Percentiles rank a stretch among this genome's conserved stretches.
Conservation (phyloP, 1,140 invertebrate species). For the Drosophila funebris region DNA sequence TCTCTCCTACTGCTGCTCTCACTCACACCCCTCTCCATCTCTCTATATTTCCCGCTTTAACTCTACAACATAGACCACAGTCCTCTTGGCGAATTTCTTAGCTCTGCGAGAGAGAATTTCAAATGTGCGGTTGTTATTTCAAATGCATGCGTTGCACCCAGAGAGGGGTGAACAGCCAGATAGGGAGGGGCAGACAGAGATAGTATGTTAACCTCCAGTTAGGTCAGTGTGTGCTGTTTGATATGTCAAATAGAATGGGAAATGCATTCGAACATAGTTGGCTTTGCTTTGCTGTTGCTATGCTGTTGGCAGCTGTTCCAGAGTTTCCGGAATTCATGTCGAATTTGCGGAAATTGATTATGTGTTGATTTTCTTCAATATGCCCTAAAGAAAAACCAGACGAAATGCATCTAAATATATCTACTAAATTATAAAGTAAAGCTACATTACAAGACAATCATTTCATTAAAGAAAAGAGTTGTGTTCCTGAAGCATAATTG, state of each 20-base stretch:
- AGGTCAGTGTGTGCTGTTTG: not conserved
- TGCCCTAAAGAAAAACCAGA: too few relatives aligned
- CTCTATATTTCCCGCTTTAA: not conserved
- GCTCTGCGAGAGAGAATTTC: conserved; percentile 29
- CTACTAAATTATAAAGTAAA: too few relatives aligned
- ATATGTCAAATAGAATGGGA: conserved; percentile 16
- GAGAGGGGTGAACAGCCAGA: not conserved
- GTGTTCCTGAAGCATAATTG: too few relatives aligned
- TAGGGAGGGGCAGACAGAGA: not conserved
- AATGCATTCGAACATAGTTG: conserved; percentile 9
- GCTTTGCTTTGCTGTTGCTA: not conserved
- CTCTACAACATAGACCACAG: not conserved
- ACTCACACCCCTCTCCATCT: not conserved
- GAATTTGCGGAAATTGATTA: too few relatives aligned
- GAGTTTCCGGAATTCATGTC: not conserved
- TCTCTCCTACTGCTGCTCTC: not conserved
- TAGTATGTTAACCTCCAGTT: not conserved
- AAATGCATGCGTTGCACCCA: conserved; percentile 33
- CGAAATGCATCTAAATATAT: too few relatives aligned
- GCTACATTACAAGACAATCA: too few relatives aligned
- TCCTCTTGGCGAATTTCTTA: conserved; percentile 26
- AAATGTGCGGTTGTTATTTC: conserved; percentile 43
- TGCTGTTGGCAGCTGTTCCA: not conserved
- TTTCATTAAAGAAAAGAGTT: too few relatives aligned
- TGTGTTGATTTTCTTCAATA: too few relatives aligned